Percentiles rank a stretch among this genome's conserved stretches.
phyloP scores from a whole-genome alignment of 2,888 invertebrate genomes.

The Bimastos eiseni region DNA sequence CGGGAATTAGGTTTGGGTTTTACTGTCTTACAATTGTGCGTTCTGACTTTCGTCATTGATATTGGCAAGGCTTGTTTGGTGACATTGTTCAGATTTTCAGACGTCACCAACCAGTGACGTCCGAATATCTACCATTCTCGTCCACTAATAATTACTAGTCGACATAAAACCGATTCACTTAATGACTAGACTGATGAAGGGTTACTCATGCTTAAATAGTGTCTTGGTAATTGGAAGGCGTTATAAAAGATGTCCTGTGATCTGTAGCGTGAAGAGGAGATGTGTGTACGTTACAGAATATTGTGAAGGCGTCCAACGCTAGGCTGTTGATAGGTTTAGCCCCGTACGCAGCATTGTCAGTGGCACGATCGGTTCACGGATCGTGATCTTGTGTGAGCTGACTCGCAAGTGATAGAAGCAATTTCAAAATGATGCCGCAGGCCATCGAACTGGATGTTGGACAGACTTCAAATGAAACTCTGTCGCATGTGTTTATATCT shows the following conservation, averaged over 20 bases:
- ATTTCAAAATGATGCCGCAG: neutral
- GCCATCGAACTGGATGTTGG: neutral
- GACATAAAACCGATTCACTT: neutral
- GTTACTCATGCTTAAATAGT: neutral
- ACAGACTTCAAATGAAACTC: neutral
- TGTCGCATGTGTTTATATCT: too few species aligned
- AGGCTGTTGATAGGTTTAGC: neutral
- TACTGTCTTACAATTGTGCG: neutral
- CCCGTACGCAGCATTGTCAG: too few species aligned
- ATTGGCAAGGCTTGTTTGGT: neutral
- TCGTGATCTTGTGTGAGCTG: too few species aligned
- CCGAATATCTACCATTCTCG: neutral
- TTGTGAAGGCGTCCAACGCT: neutral
- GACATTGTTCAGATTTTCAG: neutral
- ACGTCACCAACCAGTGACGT: too few species aligned
- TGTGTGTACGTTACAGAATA: neutral
- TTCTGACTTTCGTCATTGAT: neutral
- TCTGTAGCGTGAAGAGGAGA: neutral
- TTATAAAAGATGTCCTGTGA: neutral
- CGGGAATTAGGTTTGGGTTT: constrained; percentile 13
- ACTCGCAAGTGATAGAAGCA: neutral
- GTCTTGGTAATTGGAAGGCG: neutral
- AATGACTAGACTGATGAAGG: neutral
- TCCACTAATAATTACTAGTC: neutral
- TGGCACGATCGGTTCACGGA: too few species aligned